A percentile compares a stretch with the other conserved stretches of the same genome.
Conservation (phyloP, 2,113 vertebrate genomes). For the Onychostruthus taczanowskii region DNA sequence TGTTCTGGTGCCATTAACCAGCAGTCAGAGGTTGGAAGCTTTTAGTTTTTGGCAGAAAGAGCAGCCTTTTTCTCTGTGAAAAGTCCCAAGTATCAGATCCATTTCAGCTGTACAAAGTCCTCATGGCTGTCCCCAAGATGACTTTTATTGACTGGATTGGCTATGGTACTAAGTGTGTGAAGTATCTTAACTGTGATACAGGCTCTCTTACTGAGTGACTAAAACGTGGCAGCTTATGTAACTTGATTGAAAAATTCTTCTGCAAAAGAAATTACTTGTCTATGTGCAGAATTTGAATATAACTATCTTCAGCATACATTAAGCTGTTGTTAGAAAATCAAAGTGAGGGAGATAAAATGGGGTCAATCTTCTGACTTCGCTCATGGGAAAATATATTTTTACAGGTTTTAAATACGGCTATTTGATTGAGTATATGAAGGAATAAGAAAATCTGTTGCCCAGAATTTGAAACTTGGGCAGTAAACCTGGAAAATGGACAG, state of each 20-base stretch:
- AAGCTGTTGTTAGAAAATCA: background rate
- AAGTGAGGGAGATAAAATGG: background rate
- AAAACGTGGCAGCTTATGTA: background rate
- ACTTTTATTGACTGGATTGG: background rate
- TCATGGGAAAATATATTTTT: background rate
- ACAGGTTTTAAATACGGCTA: background rate
- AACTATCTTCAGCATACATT: background rate
- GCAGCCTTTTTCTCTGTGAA: background rate
- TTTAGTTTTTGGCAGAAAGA: conserved; percentile 2
- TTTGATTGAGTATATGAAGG: background rate
- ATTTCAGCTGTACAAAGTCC: background rate
- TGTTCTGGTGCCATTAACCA: conserved; percentile 29
- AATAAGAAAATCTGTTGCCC: background rate
- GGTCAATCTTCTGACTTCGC: background rate
- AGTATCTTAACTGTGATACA: background rate
- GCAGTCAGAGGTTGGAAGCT: background rate
- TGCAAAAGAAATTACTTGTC: background rate
- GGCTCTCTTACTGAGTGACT: background rate
- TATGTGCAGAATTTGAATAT: background rate
- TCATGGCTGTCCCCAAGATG: background rate
- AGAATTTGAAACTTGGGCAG: background rate
- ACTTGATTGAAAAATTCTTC: background rate
- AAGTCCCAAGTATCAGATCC: background rate
- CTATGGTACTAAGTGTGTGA: background rate
- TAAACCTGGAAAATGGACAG: background rate